A percentile compares a stretch with the other conserved stretches of the same genome.
These are phyloP conservation scores for Capreolus pygargus DNA, from an alignment of 2,113 vertebrate genomes.

Conservation along the genomic window DNA sequence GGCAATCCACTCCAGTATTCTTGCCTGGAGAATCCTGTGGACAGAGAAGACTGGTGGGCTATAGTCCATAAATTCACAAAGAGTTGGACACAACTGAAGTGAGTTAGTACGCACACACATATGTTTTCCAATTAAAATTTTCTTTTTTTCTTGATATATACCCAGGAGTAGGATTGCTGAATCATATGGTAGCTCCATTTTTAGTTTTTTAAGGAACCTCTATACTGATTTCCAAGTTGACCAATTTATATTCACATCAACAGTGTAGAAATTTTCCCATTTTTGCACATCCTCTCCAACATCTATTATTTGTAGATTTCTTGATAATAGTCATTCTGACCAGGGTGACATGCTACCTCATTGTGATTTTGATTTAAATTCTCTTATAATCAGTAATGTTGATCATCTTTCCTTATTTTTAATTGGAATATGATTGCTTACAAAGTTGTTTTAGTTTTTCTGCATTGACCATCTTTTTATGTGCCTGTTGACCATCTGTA, in stretches of 20 bases:
- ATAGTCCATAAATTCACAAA: rapidly evolving
- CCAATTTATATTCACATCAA: background rate
- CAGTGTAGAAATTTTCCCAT: background rate
- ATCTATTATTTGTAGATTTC: background rate
- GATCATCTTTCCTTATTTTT: background rate
- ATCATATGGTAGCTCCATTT: background rate
- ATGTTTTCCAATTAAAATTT: background rate
- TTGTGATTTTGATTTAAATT: background rate
- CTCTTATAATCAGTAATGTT: background rate
- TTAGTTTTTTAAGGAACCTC: background rate
- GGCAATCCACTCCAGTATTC: background rate
- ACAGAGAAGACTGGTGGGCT: background rate
- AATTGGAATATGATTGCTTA: background rate
- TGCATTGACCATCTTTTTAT: background rate
- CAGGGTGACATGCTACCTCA: background rate
- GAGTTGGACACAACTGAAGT: background rate
- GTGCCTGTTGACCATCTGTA: background rate
- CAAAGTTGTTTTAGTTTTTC: background rate
- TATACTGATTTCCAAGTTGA: background rate
- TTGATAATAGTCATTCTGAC: background rate
- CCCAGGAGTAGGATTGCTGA: background rate
- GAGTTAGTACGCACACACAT: background rate
- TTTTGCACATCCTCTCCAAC: background rate
- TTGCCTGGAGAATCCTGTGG: background rate
- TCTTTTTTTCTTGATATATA: background rate